These are phyloP conservation scores for Laspeyria flexula DNA, from an alignment of 2,888 invertebrate genomes.

Conservation along the genomic window DNA sequence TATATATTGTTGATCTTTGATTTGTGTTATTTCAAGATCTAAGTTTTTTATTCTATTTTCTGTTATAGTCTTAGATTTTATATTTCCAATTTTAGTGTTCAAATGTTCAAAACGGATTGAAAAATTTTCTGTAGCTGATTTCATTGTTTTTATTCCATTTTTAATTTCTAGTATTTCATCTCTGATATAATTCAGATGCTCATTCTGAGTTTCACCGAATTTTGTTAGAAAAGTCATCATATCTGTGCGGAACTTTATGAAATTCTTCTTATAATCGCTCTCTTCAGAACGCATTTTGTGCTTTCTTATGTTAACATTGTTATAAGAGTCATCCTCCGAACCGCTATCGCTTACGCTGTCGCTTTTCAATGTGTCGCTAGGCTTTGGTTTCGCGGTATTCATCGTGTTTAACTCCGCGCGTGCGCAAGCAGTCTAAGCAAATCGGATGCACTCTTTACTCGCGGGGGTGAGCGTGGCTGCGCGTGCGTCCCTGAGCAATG, in stretches of 20 bases:
- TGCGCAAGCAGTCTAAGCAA: too few species aligned
- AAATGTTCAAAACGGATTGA: conserved; percentile 4
- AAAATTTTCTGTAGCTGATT: conserved; percentile 20
- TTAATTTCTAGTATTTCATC: conserved; percentile 27
- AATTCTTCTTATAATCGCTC: conserved; percentile 20
- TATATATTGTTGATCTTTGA: conserved; percentile 5
- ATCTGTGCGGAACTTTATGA: conserved; percentile 18
- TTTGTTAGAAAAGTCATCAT: conserved; percentile 22
- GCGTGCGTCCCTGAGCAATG: too few species aligned
- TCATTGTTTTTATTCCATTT: conserved; percentile 25
- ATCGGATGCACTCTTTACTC: too few species aligned
- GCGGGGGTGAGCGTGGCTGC: too few species aligned
- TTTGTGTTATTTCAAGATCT: conserved; percentile 13
- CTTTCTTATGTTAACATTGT: conserved; percentile 3
- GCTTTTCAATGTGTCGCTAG: too few species aligned
- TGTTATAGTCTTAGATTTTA: conserved; percentile 10
- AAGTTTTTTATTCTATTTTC: conserved; percentile 17
- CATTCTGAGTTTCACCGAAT: conserved; percentile 22
- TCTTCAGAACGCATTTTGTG: conserved; percentile 16
- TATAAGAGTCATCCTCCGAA: conserved; percentile 4
- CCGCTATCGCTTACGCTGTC: neutral
- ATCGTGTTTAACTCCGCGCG: too few species aligned
- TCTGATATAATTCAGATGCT: conserved; percentile 17
- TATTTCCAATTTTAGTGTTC: conserved; percentile 3
- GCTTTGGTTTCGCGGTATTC: too few species aligned